These are phyloP conservation scores for Yponomeuta cagnagella DNA, from an alignment of 2,888 invertebrate species.

Conservation along the genomic window DNA sequence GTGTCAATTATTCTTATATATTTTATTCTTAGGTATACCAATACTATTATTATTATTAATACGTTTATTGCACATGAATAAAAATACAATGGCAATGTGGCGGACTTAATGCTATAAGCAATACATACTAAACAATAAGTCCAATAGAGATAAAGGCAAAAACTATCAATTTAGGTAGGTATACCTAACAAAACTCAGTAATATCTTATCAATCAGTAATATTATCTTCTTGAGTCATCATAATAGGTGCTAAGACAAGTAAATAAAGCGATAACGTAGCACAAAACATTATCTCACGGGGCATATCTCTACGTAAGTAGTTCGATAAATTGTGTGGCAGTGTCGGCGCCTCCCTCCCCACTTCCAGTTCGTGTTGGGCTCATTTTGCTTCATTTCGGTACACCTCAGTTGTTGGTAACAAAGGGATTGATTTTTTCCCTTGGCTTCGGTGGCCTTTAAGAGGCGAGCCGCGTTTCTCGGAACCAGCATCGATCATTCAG, in stretches of 20 bases:
- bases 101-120: no score
- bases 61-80: no score
- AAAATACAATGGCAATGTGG: no score
- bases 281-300: slow-evolving; percentile 11
- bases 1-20: no score
- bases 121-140: no score
- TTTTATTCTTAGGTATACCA: no score
- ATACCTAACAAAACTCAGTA: not conserved
- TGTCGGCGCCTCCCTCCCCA: slow-evolving; percentile 44
- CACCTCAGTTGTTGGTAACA: slow-evolving; percentile 72
- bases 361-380: slow-evolving; percentile 41
- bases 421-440: slow-evolving; percentile 65
- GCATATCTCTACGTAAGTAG: slow-evolving; percentile 5
- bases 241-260: slow-evolving; percentile 10
- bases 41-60: no score
- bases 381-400: slow-evolving; percentile 63
- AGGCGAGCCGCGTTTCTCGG: slow-evolving; percentile 57
- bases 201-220: not conserved
- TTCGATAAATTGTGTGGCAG: slow-evolving; percentile 41
- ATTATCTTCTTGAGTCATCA: slow-evolving; percentile 8
- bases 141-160: not conserved
- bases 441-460: slow-evolving; percentile 58
- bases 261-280: slow-evolving; percentile 10
- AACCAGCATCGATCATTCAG: slow-evolving; percentile 55
- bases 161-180: not conserved